Evolutionary conservation across 2,888 invertebrate genomes (phyloP), one percentile per base, ranked within the genome.

Genomic region (Pantelozetes paolii): DNA sequence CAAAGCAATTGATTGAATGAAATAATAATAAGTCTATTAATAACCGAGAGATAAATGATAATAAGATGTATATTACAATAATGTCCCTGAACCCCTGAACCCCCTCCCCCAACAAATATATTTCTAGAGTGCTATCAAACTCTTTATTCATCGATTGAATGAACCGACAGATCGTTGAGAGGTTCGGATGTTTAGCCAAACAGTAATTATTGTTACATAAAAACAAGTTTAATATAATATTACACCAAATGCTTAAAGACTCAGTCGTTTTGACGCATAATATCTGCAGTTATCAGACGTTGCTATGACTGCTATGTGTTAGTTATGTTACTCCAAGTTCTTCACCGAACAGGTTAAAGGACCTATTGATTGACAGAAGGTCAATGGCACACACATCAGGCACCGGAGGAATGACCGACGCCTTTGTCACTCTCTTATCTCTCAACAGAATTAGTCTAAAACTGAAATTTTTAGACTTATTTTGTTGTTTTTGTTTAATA

Each of bases 201-300:
- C 62, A 62, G 30, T n/a, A 62, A 62, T 62, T 62, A 62, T 62
- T 62, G 62, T 62, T 62, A 28, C 62, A 62, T 30, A 62, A n/a
- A 62, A 62, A 62, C 62, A 62, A 62, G 62, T 62, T 62, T 62
- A 62, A 62, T 62, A 62, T 62, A 32, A n/a, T n/a, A n/a, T n/a
- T n/a, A 62, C 62, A 62, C 62, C 5, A 62, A 50, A 11, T 36
- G n/a, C n/a, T n/a, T n/a, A 11, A 36, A 11, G 50, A 9, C 32
- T 23, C 30, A 62, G 62, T 62, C 30, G 62, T 62, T 59, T 62
- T 32, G 62, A 62, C 30, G 36, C 62, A 62, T 62, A 62, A 62
- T 62, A 62, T 62, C 30, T 9, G n/a, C 15, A 54, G 54, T 54
- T 54, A 36, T 32, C 36, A 62, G 62, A 62, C 62, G 62, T 62